Conservation (phyloP, 2,888 invertebrate genomes). For the Troglohyphantes excavatus region DNA sequence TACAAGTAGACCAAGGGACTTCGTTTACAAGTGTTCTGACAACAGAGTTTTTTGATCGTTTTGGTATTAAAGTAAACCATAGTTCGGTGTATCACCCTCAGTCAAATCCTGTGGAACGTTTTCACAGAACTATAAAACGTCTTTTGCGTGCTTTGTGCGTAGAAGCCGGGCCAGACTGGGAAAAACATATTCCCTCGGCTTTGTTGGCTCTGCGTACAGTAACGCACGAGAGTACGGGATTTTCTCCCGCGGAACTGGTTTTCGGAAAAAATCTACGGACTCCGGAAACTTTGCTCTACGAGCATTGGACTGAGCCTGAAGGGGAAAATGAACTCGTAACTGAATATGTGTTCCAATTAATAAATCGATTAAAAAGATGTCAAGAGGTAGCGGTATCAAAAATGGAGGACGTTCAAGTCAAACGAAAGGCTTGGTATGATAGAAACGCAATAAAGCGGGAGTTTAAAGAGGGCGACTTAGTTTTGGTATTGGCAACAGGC, state of each 20-base stretch:
- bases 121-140: neutral
- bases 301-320: neutral
- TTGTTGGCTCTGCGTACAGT: slow-evolving; percentile 14
- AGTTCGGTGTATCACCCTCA: neutral
- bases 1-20: neutral
- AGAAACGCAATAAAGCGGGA: slow-evolving; percentile 30
- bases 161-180: neutral
- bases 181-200: neutral
- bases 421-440: slow-evolving; percentile 22
- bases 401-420: neutral
- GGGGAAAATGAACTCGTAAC: neutral
- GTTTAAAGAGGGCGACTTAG: slow-evolving; percentile 4
- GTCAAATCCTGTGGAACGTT: neutral
- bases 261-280: slow-evolving; percentile 41
- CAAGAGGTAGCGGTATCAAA: slow-evolving; percentile 9
- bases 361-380: slow-evolving; percentile 31
- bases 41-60: neutral
- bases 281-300: slow-evolving; percentile 16
- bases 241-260: slow-evolving; percentile 21
- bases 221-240: slow-evolving; percentile 26
- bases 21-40: neutral
- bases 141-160: neutral
- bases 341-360: slow-evolving; percentile 24
- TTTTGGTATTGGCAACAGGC: slow-evolving; percentile 5
- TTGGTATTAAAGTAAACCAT: neutral